Conservation (phyloP, 2,888 invertebrate genomes). For the Eutolmus rufibarbis region DNA sequence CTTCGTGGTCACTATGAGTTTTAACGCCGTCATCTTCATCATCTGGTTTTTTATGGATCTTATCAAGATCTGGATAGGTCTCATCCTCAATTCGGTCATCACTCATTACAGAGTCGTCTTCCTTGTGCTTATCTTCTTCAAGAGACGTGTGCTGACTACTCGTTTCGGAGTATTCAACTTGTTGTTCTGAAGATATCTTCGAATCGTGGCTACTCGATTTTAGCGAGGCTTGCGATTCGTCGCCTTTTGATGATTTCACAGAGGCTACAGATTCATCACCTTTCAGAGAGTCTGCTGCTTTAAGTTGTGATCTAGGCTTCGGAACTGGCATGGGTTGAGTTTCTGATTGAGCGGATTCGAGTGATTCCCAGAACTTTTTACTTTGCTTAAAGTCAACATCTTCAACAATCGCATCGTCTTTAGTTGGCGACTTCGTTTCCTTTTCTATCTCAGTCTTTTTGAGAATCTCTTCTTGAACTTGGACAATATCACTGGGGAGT, state of each 20-base stretch:
- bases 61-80: not conserved
- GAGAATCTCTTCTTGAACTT: slow-evolving; percentile 17
- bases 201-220: slow-evolving; percentile 44
- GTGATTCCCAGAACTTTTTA: slow-evolving; percentile 49
- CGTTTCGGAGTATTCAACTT: slow-evolving; percentile 48
- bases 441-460: not conserved
- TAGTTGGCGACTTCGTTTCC: not conserved
- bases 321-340: slow-evolving; percentile 54
- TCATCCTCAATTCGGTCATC: slow-evolving; percentile 46
- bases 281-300: slow-evolving; percentile 51
- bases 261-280: slow-evolving; percentile 28
- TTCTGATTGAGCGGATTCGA: slow-evolving; percentile 43
- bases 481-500: slow-evolving; percentile 52
- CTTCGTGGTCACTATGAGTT: slow-evolving; percentile 52
- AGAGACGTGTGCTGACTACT: slow-evolving; percentile 44
- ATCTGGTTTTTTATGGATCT: not conserved
- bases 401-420: slow-evolving; percentile 29
- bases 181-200: slow-evolving; percentile 47
- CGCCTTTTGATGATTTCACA: slow-evolving; percentile 48
- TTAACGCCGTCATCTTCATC: not conserved
- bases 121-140: slow-evolving; percentile 43
- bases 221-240: slow-evolving; percentile 41
- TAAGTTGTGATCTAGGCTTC: slow-evolving; percentile 58
- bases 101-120: slow-evolving; percentile 44
- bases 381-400: slow-evolving; percentile 48